These are phyloP conservation scores for Taenioides sp. DNA, from an alignment of 2,797 vertebrate species.

Conservation along the genomic window DNA sequence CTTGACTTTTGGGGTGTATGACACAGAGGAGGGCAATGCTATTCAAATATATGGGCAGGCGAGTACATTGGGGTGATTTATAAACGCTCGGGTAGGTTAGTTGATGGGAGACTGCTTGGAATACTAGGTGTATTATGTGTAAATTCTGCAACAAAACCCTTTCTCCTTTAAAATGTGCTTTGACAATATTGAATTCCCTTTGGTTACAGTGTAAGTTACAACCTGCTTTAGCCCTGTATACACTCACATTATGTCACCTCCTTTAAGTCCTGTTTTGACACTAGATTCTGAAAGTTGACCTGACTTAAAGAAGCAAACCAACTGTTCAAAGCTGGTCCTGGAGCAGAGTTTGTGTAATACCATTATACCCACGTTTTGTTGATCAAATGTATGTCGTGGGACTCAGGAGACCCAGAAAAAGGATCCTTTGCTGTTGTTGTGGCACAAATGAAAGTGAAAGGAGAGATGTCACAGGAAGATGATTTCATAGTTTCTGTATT, in stretches of 20 bases:
- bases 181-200: neutral
- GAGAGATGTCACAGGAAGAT: neutral
- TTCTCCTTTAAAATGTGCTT: neutral
- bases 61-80: neutral
- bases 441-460: slow-evolving; percentile 3
- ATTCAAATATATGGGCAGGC: neutral
- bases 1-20: neutral
- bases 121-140: neutral
- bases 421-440: slow-evolving; percentile 17
- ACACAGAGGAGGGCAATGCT: neutral
- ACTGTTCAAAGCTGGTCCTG: neutral
- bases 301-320: slow-evolving; percentile 13
- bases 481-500: slow-evolving; percentile 2
- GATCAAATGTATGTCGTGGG: slow-evolving; percentile 22
- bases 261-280: slow-evolving; percentile 23
- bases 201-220: slow-evolving; percentile 1
- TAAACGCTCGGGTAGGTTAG: neutral
- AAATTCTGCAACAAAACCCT: neutral
- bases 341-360: slow-evolving; percentile 19
- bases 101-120: no score
- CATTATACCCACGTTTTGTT: slow-evolving; percentile 28
- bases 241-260: slow-evolving; percentile 4
- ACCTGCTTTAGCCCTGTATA: neutral
- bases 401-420: slow-evolving; percentile 28
- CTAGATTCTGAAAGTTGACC: slow-evolving; percentile 1